Conservation (phyloP, 2,888 invertebrate genomes). For the Scaptomyza tumidula region DNA sequence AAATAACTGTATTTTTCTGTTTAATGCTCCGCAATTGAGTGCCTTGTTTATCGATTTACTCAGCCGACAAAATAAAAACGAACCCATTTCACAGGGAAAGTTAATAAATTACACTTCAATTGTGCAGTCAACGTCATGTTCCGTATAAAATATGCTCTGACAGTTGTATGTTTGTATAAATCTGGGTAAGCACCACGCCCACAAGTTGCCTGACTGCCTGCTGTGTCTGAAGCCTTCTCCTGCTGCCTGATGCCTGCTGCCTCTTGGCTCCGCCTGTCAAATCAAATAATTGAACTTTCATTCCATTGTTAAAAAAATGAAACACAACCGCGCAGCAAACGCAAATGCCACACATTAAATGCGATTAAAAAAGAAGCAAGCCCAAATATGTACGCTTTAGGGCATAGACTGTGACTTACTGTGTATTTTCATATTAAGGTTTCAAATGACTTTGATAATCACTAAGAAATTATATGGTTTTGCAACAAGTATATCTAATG, state of each 20-base stretch:
- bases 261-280: slow-evolving; percentile 64
- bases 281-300: slow-evolving; percentile 78
- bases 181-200: slow-evolving; percentile 39
- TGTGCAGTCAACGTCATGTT: slow-evolving; percentile 64
- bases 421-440: neutral
- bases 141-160: slow-evolving; percentile 57
- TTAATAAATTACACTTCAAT: slow-evolving; percentile 70
- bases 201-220: slow-evolving; percentile 9
- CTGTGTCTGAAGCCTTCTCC: slow-evolving; percentile 2
- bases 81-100: slow-evolving; percentile 43
- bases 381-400: neutral
- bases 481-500: neutral
- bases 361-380: slow-evolving; percentile 48
- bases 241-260: neutral
- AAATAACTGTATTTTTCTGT: neutral
- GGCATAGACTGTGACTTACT: neutral
- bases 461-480: neutral
- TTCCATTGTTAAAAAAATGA: slow-evolving; percentile 72
- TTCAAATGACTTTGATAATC: no score
- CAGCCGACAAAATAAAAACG: neutral
- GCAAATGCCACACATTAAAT: slow-evolving; percentile 67
- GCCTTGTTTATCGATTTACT: slow-evolving; percentile 34
- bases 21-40: slow-evolving; percentile 12
- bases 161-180: slow-evolving; percentile 37
- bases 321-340: slow-evolving; percentile 40